Conservation (phyloP, 2,797 vertebrate species). For the Peromyscus aztecus region DNA sequence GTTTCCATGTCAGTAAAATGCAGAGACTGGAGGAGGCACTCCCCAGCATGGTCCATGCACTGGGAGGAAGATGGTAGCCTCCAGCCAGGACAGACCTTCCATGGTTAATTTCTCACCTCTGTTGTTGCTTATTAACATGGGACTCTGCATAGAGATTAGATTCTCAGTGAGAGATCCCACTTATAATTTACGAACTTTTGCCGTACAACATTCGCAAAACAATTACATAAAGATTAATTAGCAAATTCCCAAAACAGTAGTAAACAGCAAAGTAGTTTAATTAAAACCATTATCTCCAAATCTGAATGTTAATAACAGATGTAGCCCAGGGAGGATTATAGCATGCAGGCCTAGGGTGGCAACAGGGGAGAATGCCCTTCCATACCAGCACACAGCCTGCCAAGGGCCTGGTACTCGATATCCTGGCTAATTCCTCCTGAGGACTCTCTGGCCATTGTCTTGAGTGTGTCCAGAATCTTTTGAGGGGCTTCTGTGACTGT, state of each 20-base stretch:
- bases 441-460: not conserved
- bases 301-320: conserved; percentile 83
- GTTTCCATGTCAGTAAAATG: not conserved
- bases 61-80: not conserved
- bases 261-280: conserved; percentile 85
- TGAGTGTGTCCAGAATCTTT: not conserved
- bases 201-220: conserved; percentile 77
- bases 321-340: conserved; percentile 61
- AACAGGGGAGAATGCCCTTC: not conserved
- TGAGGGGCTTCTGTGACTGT: not conserved
- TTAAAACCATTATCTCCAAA: conserved; percentile 86
- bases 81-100: not conserved
- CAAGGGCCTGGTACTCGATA: not conserved
- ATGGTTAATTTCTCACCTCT: not conserved
- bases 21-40: not conserved
- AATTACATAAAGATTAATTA: conserved; percentile 87
- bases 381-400: not conserved
- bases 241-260: conserved; percentile 85
- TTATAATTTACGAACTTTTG: conserved; percentile 81
- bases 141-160: conserved; percentile 71
- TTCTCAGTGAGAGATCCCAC: conserved; percentile 69
- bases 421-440: not conserved
- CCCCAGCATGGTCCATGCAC: not conserved
- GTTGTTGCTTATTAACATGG: conserved; percentile 61
- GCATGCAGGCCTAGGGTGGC: conserved; percentile 36